Percentiles rank a stretch among this genome's conserved stretches.
phyloP scores from a whole-genome alignment of 30 jellyfish, hydroid and myxozoan genomes.

The Pseudorhiza aurosa region DNA sequence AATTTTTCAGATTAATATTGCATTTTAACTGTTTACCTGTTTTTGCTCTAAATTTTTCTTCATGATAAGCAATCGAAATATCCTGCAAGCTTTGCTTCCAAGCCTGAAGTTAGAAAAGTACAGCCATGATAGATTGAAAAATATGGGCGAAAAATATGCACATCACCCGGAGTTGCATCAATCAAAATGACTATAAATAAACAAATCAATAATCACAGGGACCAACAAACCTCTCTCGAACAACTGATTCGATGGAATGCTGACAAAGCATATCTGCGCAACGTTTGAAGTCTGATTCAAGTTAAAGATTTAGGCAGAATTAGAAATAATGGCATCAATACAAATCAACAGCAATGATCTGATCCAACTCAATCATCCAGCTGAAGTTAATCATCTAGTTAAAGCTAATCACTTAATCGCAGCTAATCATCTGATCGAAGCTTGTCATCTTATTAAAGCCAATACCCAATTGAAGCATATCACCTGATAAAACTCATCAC shows the following conservation, averaged over 20 bases:
- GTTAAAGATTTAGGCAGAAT: constrained; percentile 34
- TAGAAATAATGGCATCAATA: no score
- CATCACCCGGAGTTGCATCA: background rate
- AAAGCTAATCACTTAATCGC: no score
- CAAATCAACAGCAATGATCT: no score
- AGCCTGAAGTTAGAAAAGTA: constrained; percentile 73
- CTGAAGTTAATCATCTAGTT: no score
- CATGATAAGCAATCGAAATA: constrained; percentile 79
- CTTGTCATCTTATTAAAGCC: no score
- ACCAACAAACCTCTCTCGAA: constrained; percentile 82
- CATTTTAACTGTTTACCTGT: constrained; percentile 80
- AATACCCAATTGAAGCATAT: no score
- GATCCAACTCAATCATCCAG: no score
- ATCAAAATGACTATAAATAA: no score
- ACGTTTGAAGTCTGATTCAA: constrained; percentile 47
- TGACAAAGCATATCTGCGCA: constrained; percentile 83
- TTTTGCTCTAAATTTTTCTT: constrained; percentile 93
- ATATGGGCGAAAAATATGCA: background rate
- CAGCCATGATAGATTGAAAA: background rate
- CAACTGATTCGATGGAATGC: constrained; percentile 78
- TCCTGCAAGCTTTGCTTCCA: constrained; percentile 93
- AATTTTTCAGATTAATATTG: no score
- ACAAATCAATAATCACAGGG: background rate
- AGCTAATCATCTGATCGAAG: no score
- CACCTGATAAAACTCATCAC: no score